These are phyloP conservation scores for Drosophila bocki DNA, from an alignment of 1,140 invertebrate species.

Conservation along the genomic window DNA sequence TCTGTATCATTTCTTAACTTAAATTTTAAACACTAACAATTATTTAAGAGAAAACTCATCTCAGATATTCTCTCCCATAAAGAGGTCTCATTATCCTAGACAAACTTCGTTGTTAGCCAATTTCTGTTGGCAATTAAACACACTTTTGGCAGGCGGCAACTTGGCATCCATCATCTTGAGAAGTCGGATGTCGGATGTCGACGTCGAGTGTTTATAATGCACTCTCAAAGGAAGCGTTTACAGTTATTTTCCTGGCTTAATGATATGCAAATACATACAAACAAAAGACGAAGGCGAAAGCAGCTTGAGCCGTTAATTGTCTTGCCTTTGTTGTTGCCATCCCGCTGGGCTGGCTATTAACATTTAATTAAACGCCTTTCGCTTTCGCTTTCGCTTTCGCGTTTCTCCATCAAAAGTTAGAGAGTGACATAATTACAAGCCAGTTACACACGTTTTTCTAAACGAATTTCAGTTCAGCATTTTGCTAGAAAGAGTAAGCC, in stretches of 20 bases:
- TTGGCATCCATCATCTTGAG: constrained; percentile 1
- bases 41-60: background rate
- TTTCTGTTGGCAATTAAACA: constrained; percentile 48
- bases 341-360: constrained; percentile 59
- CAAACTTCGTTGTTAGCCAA: constrained; percentile 38
- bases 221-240: constrained; percentile 58
- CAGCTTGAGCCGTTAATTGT: constrained; percentile 68
- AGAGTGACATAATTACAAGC: constrained; percentile 74
- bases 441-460: constrained; percentile 73
- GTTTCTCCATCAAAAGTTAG: constrained; percentile 65
- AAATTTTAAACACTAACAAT: background rate
- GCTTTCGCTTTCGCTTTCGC: background rate
- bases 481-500: background rate
- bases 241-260: constrained; percentile 65
- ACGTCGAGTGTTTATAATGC: constrained; percentile 71
- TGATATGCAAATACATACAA: constrained; percentile 80
- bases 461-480: constrained; percentile 54
- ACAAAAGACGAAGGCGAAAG: constrained; percentile 50
- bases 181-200: constrained; percentile 32
- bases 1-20: background rate
- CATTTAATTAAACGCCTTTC: constrained; percentile 82
- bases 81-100: constrained; percentile 37
- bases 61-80: background rate
- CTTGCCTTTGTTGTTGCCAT: constrained; percentile 47
- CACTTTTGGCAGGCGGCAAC: constrained; percentile 7